Conservation (phyloP, 2,888 invertebrate species). For the Chrysolina americana region DNA sequence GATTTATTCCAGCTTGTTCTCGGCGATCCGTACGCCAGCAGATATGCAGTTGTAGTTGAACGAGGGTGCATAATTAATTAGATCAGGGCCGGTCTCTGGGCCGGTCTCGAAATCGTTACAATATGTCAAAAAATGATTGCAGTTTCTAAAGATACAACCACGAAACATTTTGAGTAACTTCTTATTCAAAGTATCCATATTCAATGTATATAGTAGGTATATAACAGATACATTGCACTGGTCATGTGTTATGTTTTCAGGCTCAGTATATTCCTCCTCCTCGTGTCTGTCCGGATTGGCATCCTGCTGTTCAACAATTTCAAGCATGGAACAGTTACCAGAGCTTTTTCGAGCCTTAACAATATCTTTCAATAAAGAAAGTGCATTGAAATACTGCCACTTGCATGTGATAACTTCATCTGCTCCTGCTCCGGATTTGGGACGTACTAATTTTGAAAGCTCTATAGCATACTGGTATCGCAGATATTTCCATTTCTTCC, state of each 20-base stretch:
- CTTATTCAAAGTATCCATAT: no score
- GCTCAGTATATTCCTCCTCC: background rate
- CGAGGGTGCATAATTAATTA: no score
- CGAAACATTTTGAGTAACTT: no score
- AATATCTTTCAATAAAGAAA: background rate
- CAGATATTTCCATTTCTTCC: background rate
- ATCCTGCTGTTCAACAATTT: background rate
- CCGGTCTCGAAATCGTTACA: no score
- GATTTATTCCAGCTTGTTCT: no score
- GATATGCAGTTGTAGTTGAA: no score
- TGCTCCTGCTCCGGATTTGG: background rate
- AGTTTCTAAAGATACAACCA: no score
- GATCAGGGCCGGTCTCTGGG: no score
- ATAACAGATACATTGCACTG: background rate
- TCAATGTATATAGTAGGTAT: no score
- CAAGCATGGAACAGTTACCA: background rate
- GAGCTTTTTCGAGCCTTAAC: background rate
- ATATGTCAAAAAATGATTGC: no score
- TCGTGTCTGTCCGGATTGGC: background rate
- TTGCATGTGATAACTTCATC: background rate
- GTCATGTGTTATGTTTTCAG: background rate
- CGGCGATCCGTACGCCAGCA: no score
- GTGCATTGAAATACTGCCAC: slow-evolving; percentile 1
- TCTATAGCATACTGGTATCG: background rate
- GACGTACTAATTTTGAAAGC: background rate